Evolutionary conservation across 2,888 invertebrate species (phyloP), one percentile per base, ranked within the genome.

Genomic region (Drosophila trichaetosa): DNA sequence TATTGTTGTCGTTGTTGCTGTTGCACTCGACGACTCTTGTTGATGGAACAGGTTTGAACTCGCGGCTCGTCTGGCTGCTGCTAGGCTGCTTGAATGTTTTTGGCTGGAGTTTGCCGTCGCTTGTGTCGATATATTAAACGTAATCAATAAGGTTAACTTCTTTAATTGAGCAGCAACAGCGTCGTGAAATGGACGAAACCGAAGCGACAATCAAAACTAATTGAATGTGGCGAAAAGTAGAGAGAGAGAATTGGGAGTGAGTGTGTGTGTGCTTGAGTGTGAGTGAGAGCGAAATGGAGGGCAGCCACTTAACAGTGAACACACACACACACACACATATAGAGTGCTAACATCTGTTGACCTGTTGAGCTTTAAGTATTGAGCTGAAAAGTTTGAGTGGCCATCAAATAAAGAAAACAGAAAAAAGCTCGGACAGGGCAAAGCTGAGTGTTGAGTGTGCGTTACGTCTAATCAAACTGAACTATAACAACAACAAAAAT

Each of bases 111-210:
- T 46, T 58, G 67, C 58, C 38, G 29, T 63, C 46, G 69, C 38
- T 53, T 52, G 57, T 71, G 71, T 75, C 80, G 80, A 83, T 79
- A 83, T 80, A 88, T 86, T 86, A 77, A 87, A 88, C 84, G 88
- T 86, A 88, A 86, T 88, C 83, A 88, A 83, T 86, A 83, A 83
- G 82, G 86, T 83, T 76, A 82, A 86, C 77, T 88, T 86, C 83
- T 86, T 88, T 83, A 88, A 86, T 87, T 88, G 88, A 83, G 85
- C 79, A 77, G 46, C 53, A 24, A 4, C 46, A 66, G 57, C 66
- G 62, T 69, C 54, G 67, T 61, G 52, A 54, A 63, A 74, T 66
- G 70, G 67, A 71, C 79, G 56, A 68, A 83, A 76, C 64, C 63
- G 71, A 84, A 75, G 83, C 84, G 80, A 85, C 80, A 88, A 86